A percentile compares a stretch with the other conserved stretches of the same genome.
phyloP scores from a whole-genome alignment of 2,888 invertebrate species.

The Papilio demoleus region DNA sequence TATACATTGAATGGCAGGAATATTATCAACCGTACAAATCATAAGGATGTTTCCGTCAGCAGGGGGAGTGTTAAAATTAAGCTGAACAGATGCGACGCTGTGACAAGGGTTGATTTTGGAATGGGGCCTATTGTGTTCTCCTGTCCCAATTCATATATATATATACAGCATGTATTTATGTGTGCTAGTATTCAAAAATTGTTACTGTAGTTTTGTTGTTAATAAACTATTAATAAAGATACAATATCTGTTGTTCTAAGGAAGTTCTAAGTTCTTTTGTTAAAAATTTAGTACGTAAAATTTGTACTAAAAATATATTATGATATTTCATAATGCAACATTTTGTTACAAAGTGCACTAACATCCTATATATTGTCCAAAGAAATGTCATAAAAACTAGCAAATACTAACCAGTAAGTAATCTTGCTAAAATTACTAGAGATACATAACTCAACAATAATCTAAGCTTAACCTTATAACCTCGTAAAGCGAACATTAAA shows the following conservation, averaged over 20 bases:
- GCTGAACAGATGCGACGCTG: slow-evolving; percentile 40
- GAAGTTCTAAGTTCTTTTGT: too few species aligned
- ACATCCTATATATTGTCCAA: too few species aligned
- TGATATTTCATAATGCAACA: too few species aligned
- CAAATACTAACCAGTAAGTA: neutral
- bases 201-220: too few species aligned
- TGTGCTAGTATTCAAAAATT: too few species aligned
- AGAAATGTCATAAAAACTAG: neutral
- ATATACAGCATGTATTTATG: slow-evolving; percentile 8
- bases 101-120: slow-evolving; percentile 39
- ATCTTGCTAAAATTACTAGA: neutral
- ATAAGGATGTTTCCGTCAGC: slow-evolving; percentile 33
- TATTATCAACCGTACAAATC: slow-evolving; percentile 30
- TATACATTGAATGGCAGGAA: neutral
- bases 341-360: too few species aligned
- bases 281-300: too few species aligned
- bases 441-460: neutral
- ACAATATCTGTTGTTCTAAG: too few species aligned
- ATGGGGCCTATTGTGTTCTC: slow-evolving; percentile 33
- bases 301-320: too few species aligned
- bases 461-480: slow-evolving; percentile 2
- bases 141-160: slow-evolving; percentile 31
- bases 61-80: slow-evolving; percentile 40
- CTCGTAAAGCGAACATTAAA: slow-evolving; percentile 7
- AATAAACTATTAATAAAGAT: too few species aligned